phyloP scores from a whole-genome alignment of 2,888 invertebrate species.

The Hypolimnas misippus region DNA sequence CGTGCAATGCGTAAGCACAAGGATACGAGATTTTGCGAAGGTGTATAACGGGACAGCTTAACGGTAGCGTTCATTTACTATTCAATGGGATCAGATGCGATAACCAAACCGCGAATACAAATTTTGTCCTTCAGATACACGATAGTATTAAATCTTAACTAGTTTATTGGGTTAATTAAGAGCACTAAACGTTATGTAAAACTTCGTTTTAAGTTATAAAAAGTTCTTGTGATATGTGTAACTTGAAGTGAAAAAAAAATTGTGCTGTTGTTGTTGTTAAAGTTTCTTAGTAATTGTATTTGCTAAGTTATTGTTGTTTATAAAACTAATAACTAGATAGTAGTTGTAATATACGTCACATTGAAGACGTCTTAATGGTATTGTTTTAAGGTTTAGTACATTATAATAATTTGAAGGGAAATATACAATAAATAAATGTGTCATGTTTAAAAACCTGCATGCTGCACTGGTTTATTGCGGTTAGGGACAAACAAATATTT shows the following conservation, averaged over 20 bases:
- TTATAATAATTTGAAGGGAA: not conserved
- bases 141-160: not conserved
- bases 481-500: no score
- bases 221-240: no score
- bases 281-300: not conserved
- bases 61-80: conserved; percentile 75
- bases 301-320: not conserved
- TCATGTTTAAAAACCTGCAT: not conserved
- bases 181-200: not conserved
- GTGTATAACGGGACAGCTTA: conserved; percentile 71
- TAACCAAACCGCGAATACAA: conserved; percentile 68
- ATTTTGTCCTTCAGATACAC: conserved; percentile 44
- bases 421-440: conserved; percentile 3
- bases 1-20: conserved; percentile 37
- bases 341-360: not conserved
- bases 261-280: conserved; percentile 4
- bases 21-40: conserved; percentile 63
- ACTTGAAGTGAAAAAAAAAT: no score
- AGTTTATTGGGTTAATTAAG: not conserved
- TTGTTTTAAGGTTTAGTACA: not conserved
- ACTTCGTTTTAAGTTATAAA: no score
- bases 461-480: not conserved
- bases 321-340: no score
- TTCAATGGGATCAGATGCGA: conserved; percentile 64
- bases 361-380: not conserved